phyloP scores from a whole-genome alignment of 2,797 vertebrate species.

The Menidia menidia region DNA sequence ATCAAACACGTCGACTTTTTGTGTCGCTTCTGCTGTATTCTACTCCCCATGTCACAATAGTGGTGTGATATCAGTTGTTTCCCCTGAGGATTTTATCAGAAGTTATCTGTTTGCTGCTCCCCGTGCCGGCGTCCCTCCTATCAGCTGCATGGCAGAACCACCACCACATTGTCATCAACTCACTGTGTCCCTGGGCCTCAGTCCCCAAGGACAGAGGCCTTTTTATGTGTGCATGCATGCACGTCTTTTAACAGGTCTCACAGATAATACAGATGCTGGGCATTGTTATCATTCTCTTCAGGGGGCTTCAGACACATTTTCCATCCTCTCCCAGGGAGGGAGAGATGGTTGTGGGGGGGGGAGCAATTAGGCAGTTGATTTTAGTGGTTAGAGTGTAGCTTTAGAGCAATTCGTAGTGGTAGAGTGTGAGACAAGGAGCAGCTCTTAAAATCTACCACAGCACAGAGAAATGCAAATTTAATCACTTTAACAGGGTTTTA shows the following conservation, averaged over 20 bases:
- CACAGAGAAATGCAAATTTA: conserved; percentile 48
- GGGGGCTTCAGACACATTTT: conserved; percentile 60
- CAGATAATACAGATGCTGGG: conserved; percentile 28
- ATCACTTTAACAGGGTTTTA: conserved; percentile 47
- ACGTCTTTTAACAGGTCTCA: conserved; percentile 31
- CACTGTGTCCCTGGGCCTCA: conserved; percentile 43
- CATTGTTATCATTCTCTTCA: conserved; percentile 67
- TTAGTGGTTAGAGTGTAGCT: conserved; percentile 33
- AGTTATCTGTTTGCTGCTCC: conserved; percentile 55
- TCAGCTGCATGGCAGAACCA: conserved; percentile 59
- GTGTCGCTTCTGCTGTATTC: conserved; percentile 47
- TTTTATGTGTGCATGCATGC: conserved; percentile 8
- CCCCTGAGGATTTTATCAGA: conserved; percentile 55
- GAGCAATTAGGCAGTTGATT: conserved; percentile 20
- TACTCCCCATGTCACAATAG: conserved; percentile 30
- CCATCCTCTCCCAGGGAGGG: conserved; percentile 19
- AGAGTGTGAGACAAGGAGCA: conserved; percentile 40
- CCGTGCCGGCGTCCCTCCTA: conserved; percentile 60
- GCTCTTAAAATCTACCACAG: conserved; percentile 38
- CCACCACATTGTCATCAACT: conserved; percentile 48
- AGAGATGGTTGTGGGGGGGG: neutral
- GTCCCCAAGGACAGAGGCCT: conserved; percentile 40
- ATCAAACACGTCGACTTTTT: neutral
- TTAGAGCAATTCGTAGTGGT: conserved; percentile 23
- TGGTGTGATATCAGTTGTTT: conserved; percentile 44